Base-by-base conservation (phyloP, 2,888 invertebrate species). In the Drosophila pseudotalamancana region DNA sequence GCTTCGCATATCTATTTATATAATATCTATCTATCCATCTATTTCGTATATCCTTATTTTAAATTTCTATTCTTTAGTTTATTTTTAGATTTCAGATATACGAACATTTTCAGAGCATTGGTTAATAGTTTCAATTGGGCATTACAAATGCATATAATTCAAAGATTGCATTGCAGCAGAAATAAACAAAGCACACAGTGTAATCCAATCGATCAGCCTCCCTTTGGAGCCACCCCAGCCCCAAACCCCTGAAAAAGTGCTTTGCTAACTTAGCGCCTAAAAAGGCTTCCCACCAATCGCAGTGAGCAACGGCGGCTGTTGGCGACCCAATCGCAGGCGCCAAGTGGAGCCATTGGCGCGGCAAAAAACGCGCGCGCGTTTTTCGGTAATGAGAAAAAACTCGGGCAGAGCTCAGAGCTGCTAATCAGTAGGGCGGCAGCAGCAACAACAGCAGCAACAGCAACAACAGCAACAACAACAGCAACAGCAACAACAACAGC, bases 331-430 rank as follows among this genome's bases (percentile, higher is more conserved):
- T 85, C 57, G 85, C 79, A 77, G 70, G 64, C 60, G 77, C 71
- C 85, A 81, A 84, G 71, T 81, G 71, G 76, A 76, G 78, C 68
- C 79, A 84, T 84, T 81, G 81, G 81, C 68, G 75, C 62, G 69
- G 80, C 79, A 69, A 80, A 76, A 84, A 76, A 67, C 78, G 55
- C 76, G 79, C 51, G 46, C 77, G 82, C 66, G 71, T 65, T 81
- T 80, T 81, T 64, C 53, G 62, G 48, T 82, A 82, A 82, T 82
- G 80, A 82, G 80, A 79, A 85, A 79, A 84, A 82, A 85, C 43
- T 40, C 50, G 45, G 54, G 54, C 64, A 50, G 64, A 65, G 65
- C 59, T 71, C 54, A 35, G 40, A 49, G 51, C 60, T 51, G 68
- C 72, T 80, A 79, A 83, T 69, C 77, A 80, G 61, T 65, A 55